These are phyloP conservation scores for Etia nguti DNA, from an alignment of 2,113 vertebrate genomes.

Conservation along the genomic window DNA sequence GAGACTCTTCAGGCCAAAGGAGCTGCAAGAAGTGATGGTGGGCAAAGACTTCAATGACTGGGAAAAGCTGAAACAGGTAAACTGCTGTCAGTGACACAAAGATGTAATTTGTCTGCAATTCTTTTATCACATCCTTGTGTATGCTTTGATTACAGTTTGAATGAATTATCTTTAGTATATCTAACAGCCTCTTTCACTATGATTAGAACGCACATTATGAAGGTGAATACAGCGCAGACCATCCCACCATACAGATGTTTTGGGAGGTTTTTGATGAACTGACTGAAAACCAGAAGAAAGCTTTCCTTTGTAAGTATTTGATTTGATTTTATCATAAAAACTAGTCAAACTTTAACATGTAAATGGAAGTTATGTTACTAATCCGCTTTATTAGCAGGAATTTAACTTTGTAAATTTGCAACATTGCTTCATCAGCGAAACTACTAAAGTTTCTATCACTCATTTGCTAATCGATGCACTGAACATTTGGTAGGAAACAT, in stretches of 20 bases:
- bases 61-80: slow-evolving; percentile 73
- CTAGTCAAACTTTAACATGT: too few relatives aligned
- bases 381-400: too few relatives aligned
- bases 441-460: too few relatives aligned
- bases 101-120: neutral
- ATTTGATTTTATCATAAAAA: neutral
- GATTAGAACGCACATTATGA: slow-evolving; percentile 70
- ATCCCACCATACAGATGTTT: slow-evolving; percentile 73
- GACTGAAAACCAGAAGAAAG: slow-evolving; percentile 68
- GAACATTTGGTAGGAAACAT: too few relatives aligned
- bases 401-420: too few relatives aligned
- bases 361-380: too few relatives aligned
- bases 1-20: slow-evolving; percentile 71
- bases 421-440: too few relatives aligned
- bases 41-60: slow-evolving; percentile 75
- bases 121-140: fast-evolving
- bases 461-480: too few relatives aligned
- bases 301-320: slow-evolving; percentile 75
- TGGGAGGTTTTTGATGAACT: slow-evolving; percentile 82
- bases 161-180: fast-evolving
- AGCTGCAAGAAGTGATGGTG: slow-evolving; percentile 70
- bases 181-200: slow-evolving; percentile 24
- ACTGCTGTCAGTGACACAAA: fast-evolving
- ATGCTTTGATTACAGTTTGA: fast-evolving
- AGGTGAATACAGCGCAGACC: slow-evolving; percentile 18